Conservation (phyloP, 2,888 invertebrate genomes). For the Rotaria macrura region DNA sequence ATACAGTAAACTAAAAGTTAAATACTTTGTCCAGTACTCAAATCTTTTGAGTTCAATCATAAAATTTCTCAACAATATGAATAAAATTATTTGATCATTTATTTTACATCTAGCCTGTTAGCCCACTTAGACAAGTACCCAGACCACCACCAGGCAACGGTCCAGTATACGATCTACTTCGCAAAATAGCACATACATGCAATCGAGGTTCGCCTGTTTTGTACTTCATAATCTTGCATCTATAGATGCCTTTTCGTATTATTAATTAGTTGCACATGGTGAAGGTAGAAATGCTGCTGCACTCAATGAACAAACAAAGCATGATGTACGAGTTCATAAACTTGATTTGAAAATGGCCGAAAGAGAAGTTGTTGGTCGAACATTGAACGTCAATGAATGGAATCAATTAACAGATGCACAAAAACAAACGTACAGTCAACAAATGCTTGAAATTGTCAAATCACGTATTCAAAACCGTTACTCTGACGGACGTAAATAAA, state of each 20-base stretch:
- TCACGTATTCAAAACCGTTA: constrained; percentile 27
- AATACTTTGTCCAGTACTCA: too few species aligned
- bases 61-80: too few species aligned
- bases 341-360: constrained; percentile 36
- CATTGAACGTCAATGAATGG: constrained; percentile 28
- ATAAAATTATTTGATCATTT: too few species aligned
- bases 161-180: constrained; percentile 26
- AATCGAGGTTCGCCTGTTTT: not conserved
- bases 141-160: not conserved
- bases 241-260: not conserved
- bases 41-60: too few species aligned
- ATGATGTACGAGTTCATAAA: constrained; percentile 35
- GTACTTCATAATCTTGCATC: not conserved
- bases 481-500: not conserved
- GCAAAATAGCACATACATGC: constrained; percentile 21
- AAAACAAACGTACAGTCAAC: constrained; percentile 29
- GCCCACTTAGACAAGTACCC: not conserved
- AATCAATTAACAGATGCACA: constrained; percentile 15
- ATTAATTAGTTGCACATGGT: constrained; percentile 35
- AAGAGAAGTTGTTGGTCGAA: constrained; percentile 28
- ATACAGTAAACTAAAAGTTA: too few species aligned
- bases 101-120: not conserved
- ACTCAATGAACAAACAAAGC: constrained; percentile 35
- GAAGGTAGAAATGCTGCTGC: constrained; percentile 34
- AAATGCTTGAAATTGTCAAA: constrained; percentile 30